Conservation (phyloP, 1,140 invertebrate species). For the Heliconius eleuchia region DNA sequence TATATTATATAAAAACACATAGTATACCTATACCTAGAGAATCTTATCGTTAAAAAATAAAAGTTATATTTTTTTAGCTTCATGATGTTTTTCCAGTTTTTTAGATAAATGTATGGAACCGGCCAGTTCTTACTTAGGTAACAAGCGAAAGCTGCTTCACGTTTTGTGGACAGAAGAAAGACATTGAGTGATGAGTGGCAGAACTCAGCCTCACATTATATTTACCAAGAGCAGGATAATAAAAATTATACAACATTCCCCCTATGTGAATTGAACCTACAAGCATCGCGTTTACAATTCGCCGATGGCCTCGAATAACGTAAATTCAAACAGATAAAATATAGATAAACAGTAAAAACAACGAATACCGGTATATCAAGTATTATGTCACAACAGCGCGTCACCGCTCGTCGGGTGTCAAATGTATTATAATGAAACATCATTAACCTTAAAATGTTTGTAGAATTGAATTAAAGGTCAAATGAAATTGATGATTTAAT, state of each 20-base stretch:
- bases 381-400: constrained; percentile 30
- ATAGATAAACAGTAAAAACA: constrained; percentile 1
- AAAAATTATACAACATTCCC: neutral
- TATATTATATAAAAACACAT: no score
- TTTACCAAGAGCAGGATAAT: no score
- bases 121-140: no score
- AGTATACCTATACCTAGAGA: no score
- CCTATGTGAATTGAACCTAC: neutral
- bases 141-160: no score
- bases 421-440: constrained; percentile 7
- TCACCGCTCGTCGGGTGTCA: constrained; percentile 12
- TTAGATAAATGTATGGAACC: no score
- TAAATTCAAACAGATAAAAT: neutral
- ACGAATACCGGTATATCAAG: constrained; percentile 8
- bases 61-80: no score
- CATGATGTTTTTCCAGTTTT: no score
- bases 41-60: no score
- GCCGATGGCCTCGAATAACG: neutral
- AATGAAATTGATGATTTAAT: constrained; percentile 16
- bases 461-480: constrained; percentile 32
- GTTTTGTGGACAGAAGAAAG: no score
- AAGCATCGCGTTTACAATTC: neutral
- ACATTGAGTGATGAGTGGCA: no score
- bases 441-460: constrained; percentile 31
- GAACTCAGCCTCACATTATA: no score